These are phyloP conservation scores for Penaeus japonicus DNA, from an alignment of 1,140 invertebrate species.

Conservation along the genomic window DNA sequence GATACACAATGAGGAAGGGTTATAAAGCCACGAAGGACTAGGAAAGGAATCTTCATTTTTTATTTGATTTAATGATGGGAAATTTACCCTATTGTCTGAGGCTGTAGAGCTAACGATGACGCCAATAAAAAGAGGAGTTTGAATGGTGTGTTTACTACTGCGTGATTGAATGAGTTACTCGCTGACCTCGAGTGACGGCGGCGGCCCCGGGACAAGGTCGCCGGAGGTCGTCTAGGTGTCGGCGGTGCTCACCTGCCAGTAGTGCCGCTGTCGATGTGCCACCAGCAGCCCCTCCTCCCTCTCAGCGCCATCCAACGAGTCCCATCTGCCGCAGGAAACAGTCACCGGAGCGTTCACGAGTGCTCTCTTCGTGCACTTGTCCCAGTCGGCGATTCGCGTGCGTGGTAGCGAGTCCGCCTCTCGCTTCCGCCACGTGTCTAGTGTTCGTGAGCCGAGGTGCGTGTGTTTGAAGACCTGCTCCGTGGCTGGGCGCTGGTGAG, in stretches of 20 bases:
- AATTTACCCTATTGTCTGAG: no score
- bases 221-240: not conserved
- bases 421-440: not conserved
- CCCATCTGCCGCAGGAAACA: not conserved
- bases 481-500: not conserved
- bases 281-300: not conserved
- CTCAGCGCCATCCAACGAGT: not conserved
- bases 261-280: not conserved
- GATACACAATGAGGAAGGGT: no score
- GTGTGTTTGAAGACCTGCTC: not conserved
- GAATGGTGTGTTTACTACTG: no score
- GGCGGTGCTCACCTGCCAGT: not conserved
- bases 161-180: no score
- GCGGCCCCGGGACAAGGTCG: slow-evolving; percentile 24
- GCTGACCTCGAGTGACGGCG: not conserved
- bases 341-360: no score
- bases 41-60: no score
- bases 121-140: no score
- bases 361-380: no score
- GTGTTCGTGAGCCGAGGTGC: not conserved
- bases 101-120: no score
- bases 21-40: no score
- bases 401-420: not conserved
- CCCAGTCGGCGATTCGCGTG: no score
- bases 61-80: no score